These are phyloP conservation scores for Melipona bicolor DNA, from an alignment of 2,888 invertebrate genomes.

Conservation along the genomic window DNA sequence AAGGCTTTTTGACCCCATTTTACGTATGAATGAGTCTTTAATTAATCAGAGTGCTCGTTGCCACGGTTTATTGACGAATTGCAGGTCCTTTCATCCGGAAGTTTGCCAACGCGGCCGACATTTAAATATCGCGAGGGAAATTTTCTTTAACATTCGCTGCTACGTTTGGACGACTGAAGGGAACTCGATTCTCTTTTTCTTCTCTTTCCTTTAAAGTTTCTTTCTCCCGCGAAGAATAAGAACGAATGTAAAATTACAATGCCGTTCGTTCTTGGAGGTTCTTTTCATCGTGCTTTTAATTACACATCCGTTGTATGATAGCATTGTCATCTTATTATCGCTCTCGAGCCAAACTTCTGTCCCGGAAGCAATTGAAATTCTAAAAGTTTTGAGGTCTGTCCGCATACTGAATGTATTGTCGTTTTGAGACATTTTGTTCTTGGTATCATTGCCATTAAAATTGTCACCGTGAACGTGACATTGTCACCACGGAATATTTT, in stretches of 20 bases:
- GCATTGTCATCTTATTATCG: background rate
- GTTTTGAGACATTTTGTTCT: background rate
- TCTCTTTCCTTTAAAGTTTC: background rate
- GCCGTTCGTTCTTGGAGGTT: background rate
- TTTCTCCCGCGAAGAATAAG: too few relatives aligned
- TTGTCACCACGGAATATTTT: background rate
- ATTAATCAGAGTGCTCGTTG: slow-evolving; percentile 20
- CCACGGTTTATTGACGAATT: background rate
- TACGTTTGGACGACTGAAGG: background rate
- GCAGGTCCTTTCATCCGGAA: background rate
- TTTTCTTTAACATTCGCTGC: background rate
- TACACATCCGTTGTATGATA: background rate
- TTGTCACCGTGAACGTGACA: background rate
- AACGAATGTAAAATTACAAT: background rate
- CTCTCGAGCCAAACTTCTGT: background rate
- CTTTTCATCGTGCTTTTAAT: background rate
- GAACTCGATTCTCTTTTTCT: background rate
- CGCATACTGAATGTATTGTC: background rate
- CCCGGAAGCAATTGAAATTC: background rate
- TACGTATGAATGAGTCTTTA: slow-evolving; percentile 14
- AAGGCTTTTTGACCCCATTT: slow-evolving; percentile 19
- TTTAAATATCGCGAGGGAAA: background rate
- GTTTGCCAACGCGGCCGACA: background rate
- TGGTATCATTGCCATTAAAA: background rate
- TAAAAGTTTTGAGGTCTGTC: background rate